Percentiles rank a stretch among this genome's conserved stretches.
These are phyloP conservation scores for Scaptomyza reducta DNA, from an alignment of 2,888 invertebrate genomes.

Conservation along the genomic window DNA sequence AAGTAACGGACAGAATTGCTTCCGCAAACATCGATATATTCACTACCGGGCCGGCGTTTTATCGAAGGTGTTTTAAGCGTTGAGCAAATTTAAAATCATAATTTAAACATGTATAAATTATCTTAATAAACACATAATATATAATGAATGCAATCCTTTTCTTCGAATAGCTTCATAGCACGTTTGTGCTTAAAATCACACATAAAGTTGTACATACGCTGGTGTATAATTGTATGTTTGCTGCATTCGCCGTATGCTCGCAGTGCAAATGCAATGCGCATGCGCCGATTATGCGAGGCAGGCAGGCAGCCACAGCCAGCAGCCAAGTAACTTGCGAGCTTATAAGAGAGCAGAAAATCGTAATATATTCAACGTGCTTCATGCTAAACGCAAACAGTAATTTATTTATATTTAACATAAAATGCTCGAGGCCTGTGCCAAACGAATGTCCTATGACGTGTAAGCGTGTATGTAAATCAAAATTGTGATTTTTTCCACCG, in stretches of 20 bases:
- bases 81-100: conserved; percentile 15
- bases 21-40: conserved; percentile 28
- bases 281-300: conserved; percentile 32
- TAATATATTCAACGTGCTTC: conserved; percentile 62
- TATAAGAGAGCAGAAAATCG: conserved; percentile 63
- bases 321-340: conserved; percentile 60
- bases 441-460: conserved; percentile 66
- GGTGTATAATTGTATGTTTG: conserved; percentile 1
- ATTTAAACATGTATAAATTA: not conserved
- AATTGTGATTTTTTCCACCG: conserved; percentile 38
- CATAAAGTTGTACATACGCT: not conserved
- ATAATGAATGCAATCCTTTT: conserved; percentile 2
- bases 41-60: conserved; percentile 22
- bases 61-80: conserved; percentile 20
- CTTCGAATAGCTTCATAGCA: not conserved
- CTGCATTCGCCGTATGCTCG: conserved; percentile 40
- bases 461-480: conserved; percentile 51
- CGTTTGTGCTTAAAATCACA: not conserved
- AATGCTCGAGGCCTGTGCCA: conserved; percentile 65
- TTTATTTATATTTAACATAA: conserved; percentile 57
- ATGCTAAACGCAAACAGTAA: conserved; percentile 55
- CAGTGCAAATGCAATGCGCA: conserved; percentile 37
- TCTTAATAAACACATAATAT: not conserved
- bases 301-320: conserved; percentile 40
- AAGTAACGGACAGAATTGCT: not conserved